Conservation (phyloP, 1,140 invertebrate species). For the Drosophila persimilis region DNA sequence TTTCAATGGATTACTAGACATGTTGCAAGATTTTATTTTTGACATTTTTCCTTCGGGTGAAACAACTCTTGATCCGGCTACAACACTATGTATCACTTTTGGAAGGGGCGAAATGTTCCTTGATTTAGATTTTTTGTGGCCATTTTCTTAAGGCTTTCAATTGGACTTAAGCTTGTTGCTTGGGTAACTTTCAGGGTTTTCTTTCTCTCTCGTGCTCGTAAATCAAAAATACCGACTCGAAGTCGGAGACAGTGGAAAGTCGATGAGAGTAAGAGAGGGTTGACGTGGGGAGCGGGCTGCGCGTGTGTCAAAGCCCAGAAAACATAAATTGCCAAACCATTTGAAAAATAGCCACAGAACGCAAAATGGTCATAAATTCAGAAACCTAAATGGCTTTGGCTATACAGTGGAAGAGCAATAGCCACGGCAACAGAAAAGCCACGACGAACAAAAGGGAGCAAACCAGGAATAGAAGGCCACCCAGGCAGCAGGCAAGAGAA, state of each 20-base stretch:
- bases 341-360: slow-evolving; percentile 63
- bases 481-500: not conserved
- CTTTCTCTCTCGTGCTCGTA: too few species aligned
- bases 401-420: slow-evolving; percentile 4
- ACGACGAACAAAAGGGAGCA: slow-evolving; percentile 39
- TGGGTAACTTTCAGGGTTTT: too few species aligned
- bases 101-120: too few species aligned
- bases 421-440: slow-evolving; percentile 17
- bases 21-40: too few species aligned
- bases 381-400: slow-evolving; percentile 69
- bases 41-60: too few species aligned
- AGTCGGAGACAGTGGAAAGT: slow-evolving; percentile 31
- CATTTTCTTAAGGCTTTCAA: too few species aligned
- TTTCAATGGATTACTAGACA: too few species aligned
- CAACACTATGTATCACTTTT: too few species aligned
- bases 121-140: too few species aligned
- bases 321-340: slow-evolving; percentile 60
- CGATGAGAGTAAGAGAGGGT: not conserved
- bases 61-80: too few species aligned
- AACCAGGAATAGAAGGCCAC: not conserved
- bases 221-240: too few species aligned
- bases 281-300: not conserved
- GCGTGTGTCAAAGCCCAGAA: slow-evolving; percentile 57
- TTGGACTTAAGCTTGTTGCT: too few species aligned
- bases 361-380: slow-evolving; percentile 75